These are phyloP conservation scores for Crocidura indochinensis DNA, from an alignment of 2,797 vertebrate species.

Conservation along the genomic window DNA sequence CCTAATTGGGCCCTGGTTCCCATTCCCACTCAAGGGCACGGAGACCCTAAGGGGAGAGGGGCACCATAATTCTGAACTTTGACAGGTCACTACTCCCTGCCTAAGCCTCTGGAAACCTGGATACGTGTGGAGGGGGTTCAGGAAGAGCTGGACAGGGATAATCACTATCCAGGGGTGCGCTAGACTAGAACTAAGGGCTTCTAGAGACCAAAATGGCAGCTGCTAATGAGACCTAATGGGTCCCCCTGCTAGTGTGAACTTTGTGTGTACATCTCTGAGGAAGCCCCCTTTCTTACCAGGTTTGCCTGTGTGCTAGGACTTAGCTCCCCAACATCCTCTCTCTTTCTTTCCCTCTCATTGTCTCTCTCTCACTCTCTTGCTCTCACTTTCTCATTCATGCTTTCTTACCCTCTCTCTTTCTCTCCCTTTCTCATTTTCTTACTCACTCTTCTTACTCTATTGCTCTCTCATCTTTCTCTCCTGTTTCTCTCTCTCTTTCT, in stretches of 20 bases:
- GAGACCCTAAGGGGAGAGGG: too few relatives aligned
- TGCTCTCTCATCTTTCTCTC: too few relatives aligned
- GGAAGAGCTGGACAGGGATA: not conserved
- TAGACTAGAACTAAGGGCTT: constrained; percentile 8
- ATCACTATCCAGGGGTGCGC: not conserved
- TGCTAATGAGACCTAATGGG: constrained; percentile 12
- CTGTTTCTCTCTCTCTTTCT: too few relatives aligned
- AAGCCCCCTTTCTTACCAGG: constrained; percentile 59
- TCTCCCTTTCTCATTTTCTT: too few relatives aligned
- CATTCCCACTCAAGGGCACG: too few relatives aligned
- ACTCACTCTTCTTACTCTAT: too few relatives aligned
- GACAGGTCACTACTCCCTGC: not conserved
- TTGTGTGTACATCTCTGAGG: not conserved
- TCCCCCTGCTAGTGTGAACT: not conserved
- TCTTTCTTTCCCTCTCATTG: too few relatives aligned
- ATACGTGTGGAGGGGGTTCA: not conserved
- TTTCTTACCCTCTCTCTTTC: too few relatives aligned
- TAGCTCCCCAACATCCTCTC: constrained; percentile 35
- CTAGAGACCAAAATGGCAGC: constrained; percentile 16
- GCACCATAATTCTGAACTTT: not conserved
- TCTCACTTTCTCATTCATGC: too few relatives aligned
- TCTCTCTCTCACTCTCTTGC: too few relatives aligned
- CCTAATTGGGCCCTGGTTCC: not conserved
- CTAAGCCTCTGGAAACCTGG: not conserved
- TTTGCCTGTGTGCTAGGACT: constrained; percentile 49